These are phyloP conservation scores for Pinctada fucata DNA, from an alignment of 2,888 invertebrate genomes.

Conservation along the genomic window DNA sequence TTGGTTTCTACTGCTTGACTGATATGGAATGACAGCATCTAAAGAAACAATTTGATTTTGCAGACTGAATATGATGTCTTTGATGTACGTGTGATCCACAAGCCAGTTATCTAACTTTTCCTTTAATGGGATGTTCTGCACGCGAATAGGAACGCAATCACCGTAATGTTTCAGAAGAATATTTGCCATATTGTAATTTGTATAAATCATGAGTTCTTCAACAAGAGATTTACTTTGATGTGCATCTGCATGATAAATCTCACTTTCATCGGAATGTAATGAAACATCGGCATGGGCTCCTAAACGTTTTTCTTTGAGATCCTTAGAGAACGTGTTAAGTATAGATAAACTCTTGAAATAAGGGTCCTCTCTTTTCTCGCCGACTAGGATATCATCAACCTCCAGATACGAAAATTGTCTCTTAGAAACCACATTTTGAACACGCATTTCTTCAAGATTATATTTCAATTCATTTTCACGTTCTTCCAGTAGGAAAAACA, in stretches of 20 bases:
- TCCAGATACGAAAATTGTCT: conserved; percentile 43
- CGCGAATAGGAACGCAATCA: conserved; percentile 33
- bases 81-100: conserved; percentile 14
- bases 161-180: conserved; percentile 15
- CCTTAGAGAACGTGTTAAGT: conserved; percentile 37
- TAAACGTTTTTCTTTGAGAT: conserved; percentile 35
- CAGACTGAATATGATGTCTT: conserved; percentile 35
- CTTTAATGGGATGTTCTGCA: conserved; percentile 35
- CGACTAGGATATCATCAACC: conserved; percentile 33
- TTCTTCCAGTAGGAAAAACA: conserved; percentile 34
- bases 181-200: conserved; percentile 35
- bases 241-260: conserved; percentile 12
- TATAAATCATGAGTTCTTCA: conserved; percentile 40
- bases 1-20: background rate
- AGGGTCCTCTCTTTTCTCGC: background rate
- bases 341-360: conserved; percentile 26
- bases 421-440: conserved; percentile 32
- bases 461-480: background rate
- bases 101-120: conserved; percentile 36
- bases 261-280: background rate
- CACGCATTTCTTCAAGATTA: conserved; percentile 19
- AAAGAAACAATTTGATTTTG: background rate
- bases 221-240: conserved; percentile 38
- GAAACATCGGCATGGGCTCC: conserved; percentile 18
- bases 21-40: background rate